phyloP scores from a whole-genome alignment of 1,140 invertebrate genomes.

The Zaprionus davidi region DNA sequence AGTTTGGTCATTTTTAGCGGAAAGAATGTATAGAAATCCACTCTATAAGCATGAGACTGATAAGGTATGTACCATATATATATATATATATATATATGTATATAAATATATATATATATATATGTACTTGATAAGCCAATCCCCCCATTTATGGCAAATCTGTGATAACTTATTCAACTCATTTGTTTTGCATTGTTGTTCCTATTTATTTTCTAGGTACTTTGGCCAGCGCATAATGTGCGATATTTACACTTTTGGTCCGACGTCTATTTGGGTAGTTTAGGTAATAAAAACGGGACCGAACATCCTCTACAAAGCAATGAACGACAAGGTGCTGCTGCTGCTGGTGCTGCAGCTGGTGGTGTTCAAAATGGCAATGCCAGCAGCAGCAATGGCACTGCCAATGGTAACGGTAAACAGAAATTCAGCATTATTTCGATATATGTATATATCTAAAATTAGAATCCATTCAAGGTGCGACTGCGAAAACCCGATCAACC shows the following conservation, averaged over 20 bases:
- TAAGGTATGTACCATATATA: slow-evolving; percentile 75
- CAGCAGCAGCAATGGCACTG: slow-evolving; percentile 1
- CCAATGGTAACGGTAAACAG: neutral
- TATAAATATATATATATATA: slow-evolving; percentile 3
- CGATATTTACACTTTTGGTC: slow-evolving; percentile 93
- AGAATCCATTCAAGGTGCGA: slow-evolving; percentile 84
- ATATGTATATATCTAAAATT: slow-evolving; percentile 10
- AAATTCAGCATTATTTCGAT: neutral
- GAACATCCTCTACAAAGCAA: slow-evolving; percentile 69
- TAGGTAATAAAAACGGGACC: slow-evolving; percentile 78
- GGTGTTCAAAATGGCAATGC: slow-evolving; percentile 73
- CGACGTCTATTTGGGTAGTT: slow-evolving; percentile 91
- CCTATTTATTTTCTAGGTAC: slow-evolving; percentile 84
- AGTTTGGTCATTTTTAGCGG: slow-evolving; percentile 94
- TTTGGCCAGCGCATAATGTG: slow-evolving; percentile 94
- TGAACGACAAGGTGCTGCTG: slow-evolving; percentile 79
- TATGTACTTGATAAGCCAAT: slow-evolving; percentile 6
- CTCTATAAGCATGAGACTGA: slow-evolving; percentile 88
- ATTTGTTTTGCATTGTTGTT: neutral
- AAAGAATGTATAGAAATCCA: slow-evolving; percentile 93
- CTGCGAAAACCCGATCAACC: slow-evolving; percentile 92
- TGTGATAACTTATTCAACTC: slow-evolving; percentile 83
- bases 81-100: slow-evolving; percentile 1
- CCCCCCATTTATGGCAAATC: neutral
- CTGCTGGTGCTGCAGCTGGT: neutral